Evolutionary conservation across 2,113 vertebrate genomes (phyloP), one percentile per base, ranked within the genome.

Genomic region (Nerophis lumbriciformis): DNA sequence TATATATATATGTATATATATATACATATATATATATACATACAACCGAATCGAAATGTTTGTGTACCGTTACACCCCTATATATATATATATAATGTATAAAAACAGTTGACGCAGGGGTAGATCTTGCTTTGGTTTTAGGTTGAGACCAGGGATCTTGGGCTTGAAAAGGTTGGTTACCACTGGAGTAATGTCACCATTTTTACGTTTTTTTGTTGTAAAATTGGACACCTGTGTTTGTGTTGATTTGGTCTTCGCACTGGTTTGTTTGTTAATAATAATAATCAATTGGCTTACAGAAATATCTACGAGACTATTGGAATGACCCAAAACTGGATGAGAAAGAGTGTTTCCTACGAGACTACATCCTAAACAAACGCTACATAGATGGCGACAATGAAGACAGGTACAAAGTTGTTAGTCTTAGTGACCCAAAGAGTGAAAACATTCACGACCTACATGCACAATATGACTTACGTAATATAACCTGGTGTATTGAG

Each of bases 361-460:
- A 97, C 76, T 97, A 94, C 12, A 61, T 97, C 48, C 91, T 97
- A 6, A 94, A 94, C 79, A 93, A 93, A 72, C 79, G 88, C 38
- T 95, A 94, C 12, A 73, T 87, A 8, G 91, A 83, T 1, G 65
- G 79, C 0, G 73, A 83, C 0, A 85, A 88, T 0, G 87, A 88
- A 1, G 76, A 79, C 89, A 91, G 59, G 59, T 61, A n/a, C 28
- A 28, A 54, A 1, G 68, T 49, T 12, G 47, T 54, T 42, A 12
- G 28, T 35, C 1, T 9, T 6, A 1, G 9, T 61, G 6, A 36
- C 2, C 7, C 35, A 1, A 47, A 15, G 49, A 21, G 13, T 53
- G 16, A 50, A 58, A 59, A n/a, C 6, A 13, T 21, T 28, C 2
- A 28, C 28, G 1, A 28, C 28, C 28, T 38, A 38, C 4, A n/a